These are phyloP conservation scores for Muscicapa comitata DNA, from an alignment of 2,797 vertebrate genomes.

Conservation along the genomic window DNA sequence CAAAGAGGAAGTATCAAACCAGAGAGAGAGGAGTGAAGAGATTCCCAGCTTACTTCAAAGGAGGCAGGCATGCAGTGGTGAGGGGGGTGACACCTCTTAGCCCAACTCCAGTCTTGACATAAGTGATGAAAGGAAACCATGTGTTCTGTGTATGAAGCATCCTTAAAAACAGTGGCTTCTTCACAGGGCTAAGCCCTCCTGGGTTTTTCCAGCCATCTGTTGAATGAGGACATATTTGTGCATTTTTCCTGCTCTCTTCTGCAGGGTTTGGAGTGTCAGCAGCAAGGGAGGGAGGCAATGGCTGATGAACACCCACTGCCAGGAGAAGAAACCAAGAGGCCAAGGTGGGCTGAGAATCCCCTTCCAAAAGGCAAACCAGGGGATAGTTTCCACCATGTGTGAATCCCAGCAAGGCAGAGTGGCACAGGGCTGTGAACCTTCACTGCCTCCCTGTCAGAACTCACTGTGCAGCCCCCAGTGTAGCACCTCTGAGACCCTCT, in stretches of 20 bases:
- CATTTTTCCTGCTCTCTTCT: background rate
- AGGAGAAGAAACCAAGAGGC: background rate
- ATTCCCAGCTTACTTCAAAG: background rate
- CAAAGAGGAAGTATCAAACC: background rate
- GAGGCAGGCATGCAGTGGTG: background rate
- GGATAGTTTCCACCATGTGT: rapidly evolving
- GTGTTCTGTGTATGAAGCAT: background rate
- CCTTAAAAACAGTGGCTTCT: background rate
- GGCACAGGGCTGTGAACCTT: background rate
- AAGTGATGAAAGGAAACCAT: background rate
- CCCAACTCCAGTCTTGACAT: background rate
- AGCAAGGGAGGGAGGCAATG: background rate
- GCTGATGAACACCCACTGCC: background rate
- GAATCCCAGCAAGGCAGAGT: background rate
- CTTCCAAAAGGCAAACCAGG: background rate
- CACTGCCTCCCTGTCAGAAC: background rate
- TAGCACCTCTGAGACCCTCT: background rate
- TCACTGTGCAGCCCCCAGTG: background rate
- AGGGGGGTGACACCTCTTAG: background rate
- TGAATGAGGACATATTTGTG: background rate
- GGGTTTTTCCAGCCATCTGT: background rate
- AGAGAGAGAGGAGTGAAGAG: background rate
- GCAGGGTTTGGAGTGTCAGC: background rate
- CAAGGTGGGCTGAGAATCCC: background rate
- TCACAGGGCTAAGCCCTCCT: background rate